Evolutionary conservation across 2,797 vertebrate genomes (phyloP).

Genomic region (Synanceia verrucosa): DNA sequence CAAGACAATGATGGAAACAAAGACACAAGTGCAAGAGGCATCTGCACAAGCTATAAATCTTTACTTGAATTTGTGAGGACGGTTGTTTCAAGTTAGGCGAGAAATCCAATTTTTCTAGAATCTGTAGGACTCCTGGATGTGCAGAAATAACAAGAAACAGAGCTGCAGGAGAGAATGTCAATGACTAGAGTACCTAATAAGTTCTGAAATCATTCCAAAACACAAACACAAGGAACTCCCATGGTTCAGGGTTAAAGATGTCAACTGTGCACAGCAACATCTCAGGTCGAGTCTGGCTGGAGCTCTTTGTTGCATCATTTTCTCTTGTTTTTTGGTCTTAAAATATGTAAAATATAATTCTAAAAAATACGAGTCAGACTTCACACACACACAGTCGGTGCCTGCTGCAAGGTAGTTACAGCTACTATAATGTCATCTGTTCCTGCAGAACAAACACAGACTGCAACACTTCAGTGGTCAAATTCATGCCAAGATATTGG

Average conservation of each 20-base stretch:
- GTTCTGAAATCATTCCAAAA: background rate
- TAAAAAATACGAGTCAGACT: background rate
- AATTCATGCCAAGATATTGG: background rate
- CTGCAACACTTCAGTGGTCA: background rate
- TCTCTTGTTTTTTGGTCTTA: background rate
- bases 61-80: background rate
- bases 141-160: background rate
- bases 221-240: background rate
- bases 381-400: background rate
- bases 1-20: conserved; percentile 8
- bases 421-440: background rate
- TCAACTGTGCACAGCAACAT: background rate
- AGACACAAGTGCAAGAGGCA: background rate
- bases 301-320: background rate
- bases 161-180: background rate
- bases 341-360: background rate
- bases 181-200: background rate
- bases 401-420: background rate
- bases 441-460: conserved; percentile 1
- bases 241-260: background rate
- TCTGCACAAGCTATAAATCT: background rate
- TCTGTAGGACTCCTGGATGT: background rate
- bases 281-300: background rate
- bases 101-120: background rate
- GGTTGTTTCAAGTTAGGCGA: background rate